Evolutionary conservation across 1,140 invertebrate species (phyloP).

Genomic region (Mya arenaria): DNA sequence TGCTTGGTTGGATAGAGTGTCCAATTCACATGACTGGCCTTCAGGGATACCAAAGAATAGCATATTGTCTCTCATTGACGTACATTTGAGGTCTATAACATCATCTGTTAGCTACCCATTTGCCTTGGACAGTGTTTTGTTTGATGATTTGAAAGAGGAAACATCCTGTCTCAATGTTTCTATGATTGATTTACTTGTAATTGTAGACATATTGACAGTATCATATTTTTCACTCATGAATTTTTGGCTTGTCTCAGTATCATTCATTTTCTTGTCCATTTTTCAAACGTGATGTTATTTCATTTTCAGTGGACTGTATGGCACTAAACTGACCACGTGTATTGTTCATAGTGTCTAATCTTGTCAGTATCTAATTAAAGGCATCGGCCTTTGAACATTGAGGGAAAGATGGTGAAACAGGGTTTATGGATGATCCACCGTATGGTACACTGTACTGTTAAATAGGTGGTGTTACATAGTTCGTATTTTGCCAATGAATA

Average conservation of each 20-base stretch:
- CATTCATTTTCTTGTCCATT: conserved; percentile 24
- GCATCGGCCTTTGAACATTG: too few relatives aligned
- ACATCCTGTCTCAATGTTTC: not conserved
- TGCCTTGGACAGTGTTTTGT: not conserved
- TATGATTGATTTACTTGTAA: not conserved
- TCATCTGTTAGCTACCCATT: not conserved
- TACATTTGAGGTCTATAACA: conserved; percentile 14
- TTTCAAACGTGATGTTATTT: not conserved
- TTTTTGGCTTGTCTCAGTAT: not conserved
- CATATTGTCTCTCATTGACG: conserved; percentile 16
- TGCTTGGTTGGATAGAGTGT: not conserved
- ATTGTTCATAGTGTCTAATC: not conserved
- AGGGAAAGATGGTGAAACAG: too few relatives aligned
- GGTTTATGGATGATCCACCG: too few relatives aligned
- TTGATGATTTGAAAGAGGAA: not conserved
- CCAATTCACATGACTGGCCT: not conserved
- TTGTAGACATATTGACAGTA: not conserved
- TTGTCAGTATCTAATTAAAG: not conserved
- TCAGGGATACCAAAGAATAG: conserved; percentile 7
- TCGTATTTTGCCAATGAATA: too few relatives aligned
- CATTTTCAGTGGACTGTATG: not conserved
- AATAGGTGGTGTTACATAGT: too few relatives aligned
- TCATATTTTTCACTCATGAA: conserved; percentile 15
- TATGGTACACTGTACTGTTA: too few relatives aligned
- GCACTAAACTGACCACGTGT: not conserved